Evolutionary conservation across 2,888 invertebrate species (phyloP), one percentile per base, ranked within the genome.

Genomic region (Microplitis manilae): DNA sequence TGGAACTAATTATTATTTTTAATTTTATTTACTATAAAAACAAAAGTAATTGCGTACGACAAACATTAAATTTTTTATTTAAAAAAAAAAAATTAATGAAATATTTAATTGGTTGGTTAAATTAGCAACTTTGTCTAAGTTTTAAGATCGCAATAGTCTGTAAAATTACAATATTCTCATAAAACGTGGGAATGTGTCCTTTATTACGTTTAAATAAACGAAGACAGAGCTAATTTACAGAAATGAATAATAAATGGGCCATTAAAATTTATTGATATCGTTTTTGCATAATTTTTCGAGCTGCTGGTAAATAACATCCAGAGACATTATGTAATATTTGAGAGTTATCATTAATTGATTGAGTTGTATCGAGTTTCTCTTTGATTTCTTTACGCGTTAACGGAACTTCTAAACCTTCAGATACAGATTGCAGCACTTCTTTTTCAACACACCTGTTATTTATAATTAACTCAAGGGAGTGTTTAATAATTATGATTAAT

Each of bases 261-360:
- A 20, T 20, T n/a, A 40, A 5, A 17, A 59, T 39, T 82, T 85
- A 91, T 84, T 91, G 91, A 81, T 91, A 92, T 78, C 92, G 86
- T 80, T 87, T 90, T 81, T 92, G 92, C 80, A 92, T 91, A 79
- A 92, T 90, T 85, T 90, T 90, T 80, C 91, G 89, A 7, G 92
- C 90, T 73, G 91, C 91, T n/a, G 92, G 92, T 77, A 92, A 87
- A 82, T 91, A 90, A 81, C 92, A 92, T 5, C 87, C 90, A 30
- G 92, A 92, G 20, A 92, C 91, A 80, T 91, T 92, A 81, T 92
- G 92, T 75, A 92, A 81, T 39, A 90, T 86, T 30, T 90, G 90
- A 2, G 86, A 79, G 20, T 87, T 87, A 68, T 90, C 90, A 59
- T 65, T 13, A 20, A 50, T 50, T 67, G 65, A 59, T 15, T 41